Base-by-base conservation (phyloP, 2,113 vertebrate genomes). In the Lepus americanus region DNA sequence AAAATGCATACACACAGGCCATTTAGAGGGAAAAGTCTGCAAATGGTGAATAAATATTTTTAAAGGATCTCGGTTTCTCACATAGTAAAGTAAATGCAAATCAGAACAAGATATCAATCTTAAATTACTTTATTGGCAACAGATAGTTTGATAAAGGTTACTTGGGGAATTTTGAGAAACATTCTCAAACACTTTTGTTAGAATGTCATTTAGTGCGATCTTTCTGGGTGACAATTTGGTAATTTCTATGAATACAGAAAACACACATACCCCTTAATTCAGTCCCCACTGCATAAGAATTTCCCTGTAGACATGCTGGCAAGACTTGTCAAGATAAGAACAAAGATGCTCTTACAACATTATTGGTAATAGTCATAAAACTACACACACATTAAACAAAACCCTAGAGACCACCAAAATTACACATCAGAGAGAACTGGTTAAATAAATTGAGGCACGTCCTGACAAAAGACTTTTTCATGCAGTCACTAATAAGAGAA, bases 161-260 rank as follows among this genome's bases (percentile, higher is more conserved):
- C 27, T 69, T 74, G 66, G 53, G 31, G 19, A 78, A 73, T 78
- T 53, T 63, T 10, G 69, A 44, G 39, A 86, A 92, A 64, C 12
- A 29, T 27, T 87, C 27, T 69, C 49, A 66, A 89, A 84, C 25
- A 23, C 23, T 83, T 81, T 82, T 61, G 10, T 63, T 86, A 22
- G 14, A n/a, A 27, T 51, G 33, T 79, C 63, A 59, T 51, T 39
- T 84, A 72, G 22, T 76, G 10, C 39, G 59, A 12, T 0, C 44
- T 90, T 94, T 90, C 84, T 59, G 67, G 55, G 63, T 73, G 64
- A 94, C 44, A 89, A 89, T 86, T 91, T 89, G n/a, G 63, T 61
- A 33, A 83, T 92, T 92, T 94, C 82, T 72, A 31, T 79, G 25
- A 36, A 55, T 31, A 10, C 22, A 39, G 33, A 64, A 84, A 76